Conservation (phyloP, 2,113 vertebrate genomes). For the Pagrus major region DNA sequence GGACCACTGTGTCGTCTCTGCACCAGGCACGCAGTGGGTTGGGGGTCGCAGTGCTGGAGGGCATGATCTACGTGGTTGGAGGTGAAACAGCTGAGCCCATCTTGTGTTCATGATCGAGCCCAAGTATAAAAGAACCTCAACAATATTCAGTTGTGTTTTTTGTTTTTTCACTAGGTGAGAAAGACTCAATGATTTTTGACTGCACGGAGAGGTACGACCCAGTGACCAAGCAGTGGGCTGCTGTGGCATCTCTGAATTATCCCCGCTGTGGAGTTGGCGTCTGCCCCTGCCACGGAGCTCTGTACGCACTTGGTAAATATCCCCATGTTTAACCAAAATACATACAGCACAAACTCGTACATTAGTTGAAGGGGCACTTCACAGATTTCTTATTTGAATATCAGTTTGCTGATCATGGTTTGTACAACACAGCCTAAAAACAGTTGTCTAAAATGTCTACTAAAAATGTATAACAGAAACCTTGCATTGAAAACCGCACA, state of each 20-base stretch:
- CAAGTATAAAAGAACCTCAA: neutral
- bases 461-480: neutral
- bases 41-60: constrained; percentile 93
- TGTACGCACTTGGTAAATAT: constrained; percentile 93
- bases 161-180: constrained; percentile 87
- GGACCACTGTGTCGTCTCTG: constrained; percentile 97
- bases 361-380: neutral
- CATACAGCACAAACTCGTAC: neutral
- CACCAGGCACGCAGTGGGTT: constrained; percentile 96
- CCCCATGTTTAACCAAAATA: neutral
- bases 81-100: constrained; percentile 80
- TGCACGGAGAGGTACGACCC: constrained; percentile 97
- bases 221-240: constrained; percentile 96
- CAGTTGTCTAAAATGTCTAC: neutral
- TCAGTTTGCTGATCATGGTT: neutral
- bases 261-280: constrained; percentile 96
- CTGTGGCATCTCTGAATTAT: constrained; percentile 93
- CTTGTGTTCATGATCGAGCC: neutral
- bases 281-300: constrained; percentile 93
- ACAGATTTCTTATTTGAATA: neutral
- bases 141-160: neutral
- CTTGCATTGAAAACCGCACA: neutral
- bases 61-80: constrained; percentile 98
- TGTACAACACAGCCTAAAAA: neutral
- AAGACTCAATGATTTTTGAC: constrained; percentile 98